A percentile compares a stretch with the other conserved stretches of the same genome.
These are phyloP conservation scores for Arnoldichthys spilopterus DNA, from an alignment of 2,797 vertebrate species.

Conservation along the genomic window DNA sequence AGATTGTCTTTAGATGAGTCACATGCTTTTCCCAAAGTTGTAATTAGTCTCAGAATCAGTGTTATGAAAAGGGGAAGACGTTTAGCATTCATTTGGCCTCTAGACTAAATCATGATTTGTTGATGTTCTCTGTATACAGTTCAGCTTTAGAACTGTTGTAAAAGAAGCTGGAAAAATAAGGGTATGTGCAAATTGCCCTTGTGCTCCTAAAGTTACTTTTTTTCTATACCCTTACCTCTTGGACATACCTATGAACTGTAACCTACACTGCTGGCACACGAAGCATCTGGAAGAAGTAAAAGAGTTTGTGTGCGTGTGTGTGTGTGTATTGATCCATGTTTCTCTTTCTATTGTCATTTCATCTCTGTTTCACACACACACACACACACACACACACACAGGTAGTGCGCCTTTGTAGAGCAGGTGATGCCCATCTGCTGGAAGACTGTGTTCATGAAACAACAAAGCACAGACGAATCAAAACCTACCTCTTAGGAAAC, in stretches of 20 bases:
- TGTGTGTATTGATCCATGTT: constrained; percentile 17
- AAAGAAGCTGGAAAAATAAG: constrained; percentile 21
- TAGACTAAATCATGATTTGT: constrained; percentile 11
- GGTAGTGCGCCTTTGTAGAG: background rate
- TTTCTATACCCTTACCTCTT: constrained; percentile 11
- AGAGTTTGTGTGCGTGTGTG: constrained; percentile 7
- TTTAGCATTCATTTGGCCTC: constrained; percentile 3
- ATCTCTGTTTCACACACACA: background rate
- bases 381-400: constrained; percentile 8
- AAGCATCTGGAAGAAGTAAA: constrained; percentile 15
- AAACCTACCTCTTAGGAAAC: background rate
- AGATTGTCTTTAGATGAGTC: background rate
- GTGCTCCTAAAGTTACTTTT: background rate
- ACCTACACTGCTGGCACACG: constrained; percentile 9
- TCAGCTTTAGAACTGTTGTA: constrained; percentile 26
- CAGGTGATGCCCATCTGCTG: constrained; percentile 12
- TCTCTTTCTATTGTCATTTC: background rate
- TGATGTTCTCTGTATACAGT: constrained; percentile 23
- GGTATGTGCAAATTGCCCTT: constrained; percentile 17
- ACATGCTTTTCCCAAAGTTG: background rate
- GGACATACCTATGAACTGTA: constrained; percentile 7
- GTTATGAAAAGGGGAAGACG: background rate
- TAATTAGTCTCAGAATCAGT: constrained; percentile 32
- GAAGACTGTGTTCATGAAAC: constrained; percentile 5
- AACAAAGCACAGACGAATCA: constrained; percentile 5